These are phyloP conservation scores for Geopemphigus sp. DNA, from an alignment of 1,140 invertebrate genomes.

Conservation along the genomic window DNA sequence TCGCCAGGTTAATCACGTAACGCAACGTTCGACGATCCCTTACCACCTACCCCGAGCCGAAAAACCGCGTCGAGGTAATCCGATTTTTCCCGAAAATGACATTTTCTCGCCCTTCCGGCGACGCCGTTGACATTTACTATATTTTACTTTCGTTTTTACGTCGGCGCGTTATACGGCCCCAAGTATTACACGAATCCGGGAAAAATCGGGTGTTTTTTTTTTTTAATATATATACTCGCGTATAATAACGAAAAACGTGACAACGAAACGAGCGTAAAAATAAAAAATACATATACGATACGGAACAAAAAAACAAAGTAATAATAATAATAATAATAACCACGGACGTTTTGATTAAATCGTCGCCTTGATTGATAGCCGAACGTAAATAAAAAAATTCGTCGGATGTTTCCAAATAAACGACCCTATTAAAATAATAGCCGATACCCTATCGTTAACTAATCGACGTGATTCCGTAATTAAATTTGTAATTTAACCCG, in stretches of 20 bases:
- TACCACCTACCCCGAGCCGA: background rate
- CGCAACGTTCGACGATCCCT: no score
- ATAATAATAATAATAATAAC: no score
- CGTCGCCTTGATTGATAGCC: background rate
- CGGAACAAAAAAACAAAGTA: background rate
- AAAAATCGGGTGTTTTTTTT: background rate
- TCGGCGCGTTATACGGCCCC: background rate
- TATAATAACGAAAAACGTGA: no score
- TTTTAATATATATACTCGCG: no score
- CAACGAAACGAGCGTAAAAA: background rate
- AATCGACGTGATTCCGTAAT: background rate
- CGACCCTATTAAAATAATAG: slow-evolving; percentile 13
- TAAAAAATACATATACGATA: background rate
- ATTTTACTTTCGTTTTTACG: slow-evolving; percentile 26
- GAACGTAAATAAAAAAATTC: background rate
- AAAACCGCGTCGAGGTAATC: slow-evolving; percentile 18
- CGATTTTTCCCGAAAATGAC: slow-evolving; percentile 24
- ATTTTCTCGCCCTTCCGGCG: slow-evolving; percentile 24
- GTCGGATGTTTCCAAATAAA: background rate
- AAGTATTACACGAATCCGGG: background rate
- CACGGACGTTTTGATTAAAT: slow-evolving; percentile 22
- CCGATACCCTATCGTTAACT: background rate
- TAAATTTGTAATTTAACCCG: no score
- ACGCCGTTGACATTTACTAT: slow-evolving; percentile 29
- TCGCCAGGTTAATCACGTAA: background rate